Evolutionary conservation across 2,113 vertebrate genomes (phyloP), one percentile per base, ranked within the genome.

Genomic region (Corvus hawaiiensis): DNA sequence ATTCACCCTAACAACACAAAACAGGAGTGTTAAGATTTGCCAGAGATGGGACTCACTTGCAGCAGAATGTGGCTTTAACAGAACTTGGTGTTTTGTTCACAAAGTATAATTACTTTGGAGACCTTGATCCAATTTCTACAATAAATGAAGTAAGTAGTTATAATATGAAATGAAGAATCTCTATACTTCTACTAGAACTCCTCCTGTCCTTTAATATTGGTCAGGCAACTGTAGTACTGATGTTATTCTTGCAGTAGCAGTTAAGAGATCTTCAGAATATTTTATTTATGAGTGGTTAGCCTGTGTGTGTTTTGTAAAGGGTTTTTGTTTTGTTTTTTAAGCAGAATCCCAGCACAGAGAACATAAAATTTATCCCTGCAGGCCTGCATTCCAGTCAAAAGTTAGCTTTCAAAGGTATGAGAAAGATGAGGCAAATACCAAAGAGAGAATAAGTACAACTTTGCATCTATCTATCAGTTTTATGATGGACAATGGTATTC

Each of bases 1-100:
- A 94, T 67, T 95, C 97, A 93, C 98, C 97, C 98, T 98, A 89
- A 90, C 58, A 24, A 92, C 58, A 92, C 21, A 93, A 61, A 90
- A 79, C 20, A 32, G 0, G 5, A 69, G 8, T 2, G 16, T 84
- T 94, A 94, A 75, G 33, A 73, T 59, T 61, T 89, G 41, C 22
- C 19, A 18, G 56, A 74, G 6, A 44, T 10, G 12, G 49, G 32
- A 88, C 49, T 77, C 6, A 7, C 28, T 43, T 51, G 33, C 30
- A 89, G 77, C 33, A 81, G 32, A 82, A 67, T 0, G 3, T 19
- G 49, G 55, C 24, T 69, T 49, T 52, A 90, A 72, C n/a, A 84
- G 63, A 87, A 83, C 33, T 11, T 3, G 1, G 13, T 55, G 23
- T 58, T 89, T 63, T 64, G 32, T 66, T 80, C 61, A 88, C 41